A percentile compares a stretch with the other conserved stretches of the same genome.
These are phyloP conservation scores for Ctenopoma kingsleyae DNA, from an alignment of 2,797 vertebrate species.

Conservation along the genomic window DNA sequence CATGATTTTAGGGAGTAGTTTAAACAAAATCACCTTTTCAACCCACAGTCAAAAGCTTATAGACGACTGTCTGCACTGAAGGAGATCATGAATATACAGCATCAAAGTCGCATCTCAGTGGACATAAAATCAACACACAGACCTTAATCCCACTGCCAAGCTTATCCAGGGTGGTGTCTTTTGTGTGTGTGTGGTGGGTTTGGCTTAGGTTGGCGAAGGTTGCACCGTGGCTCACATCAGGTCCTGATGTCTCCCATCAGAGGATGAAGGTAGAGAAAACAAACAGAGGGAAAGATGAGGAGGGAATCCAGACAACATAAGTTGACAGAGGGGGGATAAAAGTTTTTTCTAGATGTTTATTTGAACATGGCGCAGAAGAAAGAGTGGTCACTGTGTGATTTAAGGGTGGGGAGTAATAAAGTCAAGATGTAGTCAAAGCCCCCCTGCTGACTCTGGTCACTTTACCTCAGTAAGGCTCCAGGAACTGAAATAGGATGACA, in stretches of 20 bases:
- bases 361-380: slow-evolving; percentile 76
- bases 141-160: slow-evolving; percentile 50
- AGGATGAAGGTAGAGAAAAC: slow-evolving; percentile 69
- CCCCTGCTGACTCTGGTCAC: slow-evolving; percentile 69
- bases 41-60: slow-evolving; percentile 31
- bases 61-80: slow-evolving; percentile 42
- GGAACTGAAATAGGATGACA: slow-evolving; percentile 61
- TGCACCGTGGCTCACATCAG: slow-evolving; percentile 58
- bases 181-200: slow-evolving; percentile 15
- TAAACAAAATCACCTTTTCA: slow-evolving; percentile 46
- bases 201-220: slow-evolving; percentile 45
- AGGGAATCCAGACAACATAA: slow-evolving; percentile 62
- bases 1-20: slow-evolving; percentile 33
- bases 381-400: slow-evolving; percentile 74
- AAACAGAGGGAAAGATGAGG: slow-evolving; percentile 71
- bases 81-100: slow-evolving; percentile 74
- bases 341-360: slow-evolving; percentile 82
- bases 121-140: slow-evolving; percentile 57
- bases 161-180: slow-evolving; percentile 14
- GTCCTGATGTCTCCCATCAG: slow-evolving; percentile 61
- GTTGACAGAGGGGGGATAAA: slow-evolving; percentile 73
- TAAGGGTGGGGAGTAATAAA: slow-evolving; percentile 75
- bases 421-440: slow-evolving; percentile 80
- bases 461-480: slow-evolving; percentile 50
- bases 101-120: slow-evolving; percentile 53